These are phyloP conservation scores for Plebejus anna DNA, from an alignment of 2,888 invertebrate genomes.

Conservation along the genomic window DNA sequence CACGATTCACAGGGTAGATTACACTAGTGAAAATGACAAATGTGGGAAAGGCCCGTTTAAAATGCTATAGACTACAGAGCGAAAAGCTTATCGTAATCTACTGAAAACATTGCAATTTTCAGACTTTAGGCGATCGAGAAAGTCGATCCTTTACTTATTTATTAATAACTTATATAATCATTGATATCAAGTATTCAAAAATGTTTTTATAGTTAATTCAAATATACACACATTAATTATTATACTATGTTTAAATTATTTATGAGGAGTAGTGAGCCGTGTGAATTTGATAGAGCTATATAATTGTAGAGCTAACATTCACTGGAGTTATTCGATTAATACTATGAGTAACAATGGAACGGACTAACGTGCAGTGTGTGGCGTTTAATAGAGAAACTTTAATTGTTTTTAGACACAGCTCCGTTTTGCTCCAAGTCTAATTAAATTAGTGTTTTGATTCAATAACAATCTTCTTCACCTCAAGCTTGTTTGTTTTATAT, in stretches of 20 bases:
- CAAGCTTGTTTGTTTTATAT: background rate
- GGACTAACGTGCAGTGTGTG: constrained; percentile 53
- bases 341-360: constrained; percentile 54
- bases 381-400: constrained; percentile 66
- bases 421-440: constrained; percentile 29
- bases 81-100: no score
- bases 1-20: no score
- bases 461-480: background rate
- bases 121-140: no score
- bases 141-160: no score
- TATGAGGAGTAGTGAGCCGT: background rate
- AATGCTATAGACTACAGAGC: no score
- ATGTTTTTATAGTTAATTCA: no score
- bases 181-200: no score
- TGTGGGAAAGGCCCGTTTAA: no score
- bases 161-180: no score
- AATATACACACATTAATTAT: no score
- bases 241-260: background rate
- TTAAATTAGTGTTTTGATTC: constrained; percentile 26
- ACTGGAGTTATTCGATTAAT: constrained; percentile 64
- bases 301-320: constrained; percentile 19
- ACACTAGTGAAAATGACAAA: no score
- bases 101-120: no score
- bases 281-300: background rate
- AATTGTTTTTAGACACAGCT: constrained; percentile 58